A percentile compares a stretch with the other conserved stretches of the same genome.
Evolutionary conservation across 2,888 invertebrate species (phyloP).

Genomic region (Scelioninae gen. 1): DNA sequence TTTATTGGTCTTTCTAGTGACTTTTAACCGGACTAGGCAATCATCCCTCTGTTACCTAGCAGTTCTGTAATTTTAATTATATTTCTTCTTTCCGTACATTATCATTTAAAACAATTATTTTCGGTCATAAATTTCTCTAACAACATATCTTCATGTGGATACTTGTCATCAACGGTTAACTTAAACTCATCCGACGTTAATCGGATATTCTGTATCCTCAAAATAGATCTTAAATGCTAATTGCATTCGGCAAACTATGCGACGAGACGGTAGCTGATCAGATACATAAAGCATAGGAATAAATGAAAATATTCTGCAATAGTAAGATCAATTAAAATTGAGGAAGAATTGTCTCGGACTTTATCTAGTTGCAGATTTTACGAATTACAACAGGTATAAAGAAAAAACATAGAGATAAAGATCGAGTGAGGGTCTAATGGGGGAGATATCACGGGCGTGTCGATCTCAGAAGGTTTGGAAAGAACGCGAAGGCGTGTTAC

Average conservation of each 20-base stretch:
- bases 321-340: constrained; percentile 30
- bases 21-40: no score
- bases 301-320: no score
- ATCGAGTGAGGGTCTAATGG: constrained; percentile 69
- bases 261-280: constrained; percentile 8
- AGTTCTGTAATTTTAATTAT: no score
- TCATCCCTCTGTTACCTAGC: no score
- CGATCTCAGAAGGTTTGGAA: constrained; percentile 66
- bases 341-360: constrained; percentile 19
- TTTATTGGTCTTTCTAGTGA: no score
- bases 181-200: constrained; percentile 7
- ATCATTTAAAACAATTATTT: no score
- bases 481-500: constrained; percentile 68
- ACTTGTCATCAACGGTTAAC: no score
- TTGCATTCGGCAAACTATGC: constrained; percentile 30
- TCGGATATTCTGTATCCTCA: constrained; percentile 29
- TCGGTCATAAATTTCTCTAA: neutral
- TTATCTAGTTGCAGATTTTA: constrained; percentile 59
- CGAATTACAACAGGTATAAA: constrained; percentile 68
- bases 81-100: no score
- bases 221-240: constrained; percentile 43
- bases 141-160: neutral
- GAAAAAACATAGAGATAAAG: constrained; percentile 73
- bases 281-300: neutral
- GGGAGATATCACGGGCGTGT: constrained; percentile 69